Evolutionary conservation across 2,888 invertebrate species (phyloP).

Genomic region (Chromoteleia sp.): DNA sequence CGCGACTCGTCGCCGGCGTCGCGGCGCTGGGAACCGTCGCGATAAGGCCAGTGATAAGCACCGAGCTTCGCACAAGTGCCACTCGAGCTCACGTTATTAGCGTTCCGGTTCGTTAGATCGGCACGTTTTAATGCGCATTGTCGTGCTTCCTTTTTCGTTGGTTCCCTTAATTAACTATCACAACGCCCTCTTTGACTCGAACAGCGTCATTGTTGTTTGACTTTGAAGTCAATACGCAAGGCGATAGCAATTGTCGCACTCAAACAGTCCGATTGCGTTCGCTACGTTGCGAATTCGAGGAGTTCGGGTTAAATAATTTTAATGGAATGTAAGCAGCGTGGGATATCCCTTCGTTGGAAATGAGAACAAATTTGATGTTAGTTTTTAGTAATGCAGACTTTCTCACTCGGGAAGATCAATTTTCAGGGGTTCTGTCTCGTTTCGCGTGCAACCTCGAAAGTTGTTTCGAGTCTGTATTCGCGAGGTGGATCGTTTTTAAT

Average conservation of each 20-base stretch:
- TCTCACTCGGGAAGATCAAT: no score
- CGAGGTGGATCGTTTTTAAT: no score
- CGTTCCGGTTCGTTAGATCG: constrained; percentile 77
- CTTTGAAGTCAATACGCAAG: constrained; percentile 62
- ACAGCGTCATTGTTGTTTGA: constrained; percentile 47
- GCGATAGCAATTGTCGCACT: constrained; percentile 60
- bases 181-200: constrained; percentile 54
- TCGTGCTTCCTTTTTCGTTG: constrained; percentile 40
- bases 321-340: no score
- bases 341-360: no score
- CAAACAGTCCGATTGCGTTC: constrained; percentile 35
- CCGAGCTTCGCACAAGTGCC: constrained; percentile 70
- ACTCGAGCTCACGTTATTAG: constrained; percentile 80
- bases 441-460: no score
- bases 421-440: no score
- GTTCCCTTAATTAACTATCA: constrained; percentile 66
- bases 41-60: constrained; percentile 69
- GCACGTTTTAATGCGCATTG: constrained; percentile 73
- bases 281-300: constrained; percentile 19
- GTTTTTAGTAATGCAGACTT: no score
- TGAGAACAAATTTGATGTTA: no score
- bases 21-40: constrained; percentile 66
- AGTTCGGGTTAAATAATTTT: no score
- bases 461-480: no score
- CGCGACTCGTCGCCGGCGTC: constrained; percentile 51